phyloP scores from a whole-genome alignment of 2,113 vertebrate species.

The Pangasianodon hypophthalmus region DNA sequence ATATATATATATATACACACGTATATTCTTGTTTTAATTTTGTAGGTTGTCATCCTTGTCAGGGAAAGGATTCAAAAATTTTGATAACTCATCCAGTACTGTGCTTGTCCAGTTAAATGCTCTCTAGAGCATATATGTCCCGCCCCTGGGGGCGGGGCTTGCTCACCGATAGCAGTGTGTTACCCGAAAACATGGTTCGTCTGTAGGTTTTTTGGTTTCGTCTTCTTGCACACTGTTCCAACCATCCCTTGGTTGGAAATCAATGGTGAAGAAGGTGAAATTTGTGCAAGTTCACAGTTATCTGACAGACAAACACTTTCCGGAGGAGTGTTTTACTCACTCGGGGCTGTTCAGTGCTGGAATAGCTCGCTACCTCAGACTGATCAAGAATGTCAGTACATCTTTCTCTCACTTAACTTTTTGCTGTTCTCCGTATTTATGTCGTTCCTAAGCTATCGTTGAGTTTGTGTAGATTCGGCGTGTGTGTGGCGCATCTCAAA shows the following conservation, averaged over 20 bases:
- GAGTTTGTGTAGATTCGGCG: not conserved
- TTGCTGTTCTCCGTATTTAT: not conserved
- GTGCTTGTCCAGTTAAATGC: not conserved
- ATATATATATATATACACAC: too few relatives aligned
- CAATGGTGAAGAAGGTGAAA: too few relatives aligned
- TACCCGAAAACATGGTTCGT: not conserved
- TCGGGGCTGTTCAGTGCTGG: too few relatives aligned
- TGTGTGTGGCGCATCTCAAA: not conserved
- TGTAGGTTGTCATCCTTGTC: not conserved
- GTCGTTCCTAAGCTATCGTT: not conserved
- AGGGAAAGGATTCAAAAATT: not conserved
- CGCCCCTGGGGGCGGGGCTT: not conserved
- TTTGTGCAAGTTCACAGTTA: too few relatives aligned
- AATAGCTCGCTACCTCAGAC: not conserved
- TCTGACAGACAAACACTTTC: too few relatives aligned
- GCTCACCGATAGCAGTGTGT: not conserved
- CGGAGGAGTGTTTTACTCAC: too few relatives aligned
- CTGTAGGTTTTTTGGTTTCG: too few relatives aligned
- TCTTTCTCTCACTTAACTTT: not conserved
- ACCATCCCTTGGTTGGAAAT: too few relatives aligned
- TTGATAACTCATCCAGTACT: not conserved
- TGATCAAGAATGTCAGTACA: not conserved
- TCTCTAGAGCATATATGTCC: not conserved
- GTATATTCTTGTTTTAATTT: not conserved
- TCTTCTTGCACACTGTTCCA: too few relatives aligned